A percentile compares a stretch with the other conserved stretches of the same genome.
phyloP scores from a whole-genome alignment of 2,888 invertebrate genomes.

The Pycnomerus fuliginosus region DNA sequence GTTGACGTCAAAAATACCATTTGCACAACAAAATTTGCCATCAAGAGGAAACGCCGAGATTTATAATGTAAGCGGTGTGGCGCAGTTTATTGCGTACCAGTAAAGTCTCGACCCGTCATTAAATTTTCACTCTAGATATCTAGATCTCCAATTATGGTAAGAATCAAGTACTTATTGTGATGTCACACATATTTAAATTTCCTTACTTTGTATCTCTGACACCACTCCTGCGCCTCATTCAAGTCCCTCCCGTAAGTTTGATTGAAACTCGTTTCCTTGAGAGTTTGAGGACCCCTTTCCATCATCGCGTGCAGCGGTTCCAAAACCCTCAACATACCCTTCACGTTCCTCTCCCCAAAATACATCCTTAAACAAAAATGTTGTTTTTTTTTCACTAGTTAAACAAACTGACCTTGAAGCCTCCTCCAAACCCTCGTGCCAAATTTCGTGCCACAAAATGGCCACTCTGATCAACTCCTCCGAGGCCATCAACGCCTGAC shows the following conservation, averaged over 20 bases:
- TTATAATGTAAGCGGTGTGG: no score
- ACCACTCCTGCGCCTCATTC: conserved; percentile 94
- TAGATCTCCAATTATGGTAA: no score
- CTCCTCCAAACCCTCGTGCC: conserved; percentile 97
- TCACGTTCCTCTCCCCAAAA: conserved; percentile 94
- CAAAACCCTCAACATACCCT: conserved; percentile 94
- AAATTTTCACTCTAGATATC: no score
- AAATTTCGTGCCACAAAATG: conserved; percentile 98
- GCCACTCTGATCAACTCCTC: conserved; percentile 97
- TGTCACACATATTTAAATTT: no score
- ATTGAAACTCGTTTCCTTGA: conserved; percentile 96
- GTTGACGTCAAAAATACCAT: no score
- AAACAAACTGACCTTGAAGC: conserved; percentile 64
- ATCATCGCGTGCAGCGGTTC: conserved; percentile 94
- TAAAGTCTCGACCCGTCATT: no score
- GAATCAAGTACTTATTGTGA: no score
- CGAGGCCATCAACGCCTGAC: conserved; percentile 94
- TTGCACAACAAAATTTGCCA: no score
- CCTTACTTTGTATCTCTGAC: conserved; percentile 74
- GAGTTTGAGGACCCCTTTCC: conserved; percentile 90
- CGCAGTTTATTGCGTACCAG: no score
- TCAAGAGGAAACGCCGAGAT: no score
- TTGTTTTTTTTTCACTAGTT: neutral
- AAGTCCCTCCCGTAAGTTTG: conserved; percentile 95
- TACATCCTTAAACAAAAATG: conserved; percentile 61